Evolutionary conservation across 2,888 invertebrate genomes (phyloP).

Genomic region (Oscheius sp.): DNA sequence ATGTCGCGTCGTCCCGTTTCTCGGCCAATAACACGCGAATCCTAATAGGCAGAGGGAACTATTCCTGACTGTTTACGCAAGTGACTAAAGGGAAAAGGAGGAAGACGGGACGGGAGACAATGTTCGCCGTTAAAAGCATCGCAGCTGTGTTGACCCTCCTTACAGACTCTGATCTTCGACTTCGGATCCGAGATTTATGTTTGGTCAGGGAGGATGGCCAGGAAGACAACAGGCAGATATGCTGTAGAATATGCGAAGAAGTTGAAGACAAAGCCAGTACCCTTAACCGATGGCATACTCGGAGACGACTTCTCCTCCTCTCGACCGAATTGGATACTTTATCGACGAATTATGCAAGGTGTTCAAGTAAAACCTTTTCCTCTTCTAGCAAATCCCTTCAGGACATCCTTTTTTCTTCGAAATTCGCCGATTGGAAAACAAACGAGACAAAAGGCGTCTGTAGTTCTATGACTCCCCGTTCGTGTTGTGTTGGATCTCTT

Average conservation of each 20-base stretch:
- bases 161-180: slow-evolving; percentile 61
- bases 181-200: slow-evolving; percentile 65
- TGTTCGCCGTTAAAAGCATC: not conserved
- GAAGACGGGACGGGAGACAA: slow-evolving; percentile 6
- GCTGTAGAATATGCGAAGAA: slow-evolving; percentile 51
- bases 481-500: not conserved
- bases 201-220: slow-evolving; percentile 58
- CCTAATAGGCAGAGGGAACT: slow-evolving; percentile 14
- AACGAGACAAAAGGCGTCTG: slow-evolving; percentile 26
- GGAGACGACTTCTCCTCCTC: slow-evolving; percentile 24
- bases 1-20: slow-evolving; percentile 14
- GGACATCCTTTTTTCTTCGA: slow-evolving; percentile 59
- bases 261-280: slow-evolving; percentile 32
- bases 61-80: too few relatives aligned
- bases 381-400: slow-evolving; percentile 22
- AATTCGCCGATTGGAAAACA: slow-evolving; percentile 55
- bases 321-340: slow-evolving; percentile 45
- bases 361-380: slow-evolving; percentile 32
- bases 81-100: not conserved
- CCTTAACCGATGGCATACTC: slow-evolving; percentile 22
- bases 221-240: slow-evolving; percentile 44
- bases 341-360: slow-evolving; percentile 41
- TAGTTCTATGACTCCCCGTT: slow-evolving; percentile 21
- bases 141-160: slow-evolving; percentile 3
- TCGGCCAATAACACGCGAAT: slow-evolving; percentile 19